Percentiles rank a stretch among this genome's conserved stretches.
phyloP scores from a whole-genome alignment of 2,797 vertebrate genomes.

The Todus mexicanus region DNA sequence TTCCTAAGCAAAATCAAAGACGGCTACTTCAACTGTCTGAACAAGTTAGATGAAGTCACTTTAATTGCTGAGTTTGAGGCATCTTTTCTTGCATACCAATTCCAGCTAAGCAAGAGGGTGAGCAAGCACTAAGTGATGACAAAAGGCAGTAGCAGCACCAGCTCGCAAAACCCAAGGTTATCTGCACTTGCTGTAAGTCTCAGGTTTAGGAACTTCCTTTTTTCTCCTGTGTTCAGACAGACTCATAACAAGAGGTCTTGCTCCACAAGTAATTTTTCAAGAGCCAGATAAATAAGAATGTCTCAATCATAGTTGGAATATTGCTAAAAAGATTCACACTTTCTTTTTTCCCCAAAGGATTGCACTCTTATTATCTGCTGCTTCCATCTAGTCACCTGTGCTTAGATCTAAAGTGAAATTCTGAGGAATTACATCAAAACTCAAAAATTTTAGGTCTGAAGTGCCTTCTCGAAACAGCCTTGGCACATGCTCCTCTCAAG shows the following conservation, averaged over 20 bases:
- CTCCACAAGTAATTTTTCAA: not conserved
- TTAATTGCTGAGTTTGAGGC: constrained; percentile 67
- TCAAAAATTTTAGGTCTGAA: not conserved
- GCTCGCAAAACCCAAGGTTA: not conserved
- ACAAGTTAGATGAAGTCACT: constrained; percentile 56
- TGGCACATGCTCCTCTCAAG: not conserved
- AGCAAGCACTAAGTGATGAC: not conserved
- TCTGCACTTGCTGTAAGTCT: not conserved
- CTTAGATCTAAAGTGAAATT: not conserved
- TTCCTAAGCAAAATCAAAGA: constrained; percentile 73
- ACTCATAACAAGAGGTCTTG: not conserved
- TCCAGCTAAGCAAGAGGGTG: not conserved
- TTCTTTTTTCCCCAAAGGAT: not conserved
- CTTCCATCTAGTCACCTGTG: not conserved
- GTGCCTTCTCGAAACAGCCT: not conserved
- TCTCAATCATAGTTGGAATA: not conserved
- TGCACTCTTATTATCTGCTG: not conserved
- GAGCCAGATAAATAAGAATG: not conserved
- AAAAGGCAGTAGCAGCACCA: constrained; percentile 3
- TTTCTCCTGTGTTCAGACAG: not conserved
- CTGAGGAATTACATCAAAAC: not conserved
- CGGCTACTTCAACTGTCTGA: constrained; percentile 46
- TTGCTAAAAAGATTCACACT: not conserved
- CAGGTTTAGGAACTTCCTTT: not conserved
- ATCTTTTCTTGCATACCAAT: constrained; percentile 65